These are phyloP conservation scores for Agonopterix arenella DNA, from an alignment of 2,888 invertebrate species.

Conservation along the genomic window DNA sequence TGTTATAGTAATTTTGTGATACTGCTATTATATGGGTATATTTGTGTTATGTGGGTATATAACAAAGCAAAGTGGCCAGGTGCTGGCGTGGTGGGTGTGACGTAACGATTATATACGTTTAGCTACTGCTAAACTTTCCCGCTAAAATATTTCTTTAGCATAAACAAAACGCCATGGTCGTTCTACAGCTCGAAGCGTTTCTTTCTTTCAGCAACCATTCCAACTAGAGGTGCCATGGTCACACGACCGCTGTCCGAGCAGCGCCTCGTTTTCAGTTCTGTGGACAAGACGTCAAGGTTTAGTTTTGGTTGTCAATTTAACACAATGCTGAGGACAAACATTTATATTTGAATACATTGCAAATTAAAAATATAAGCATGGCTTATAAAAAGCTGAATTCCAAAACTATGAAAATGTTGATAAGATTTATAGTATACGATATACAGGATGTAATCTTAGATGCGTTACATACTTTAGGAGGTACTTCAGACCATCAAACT, in stretches of 20 bases:
- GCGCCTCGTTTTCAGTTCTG: conserved; percentile 62
- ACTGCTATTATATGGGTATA: neutral
- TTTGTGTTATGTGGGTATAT: neutral
- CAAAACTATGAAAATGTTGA: no score
- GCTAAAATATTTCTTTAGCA: neutral
- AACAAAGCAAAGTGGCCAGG: conserved; percentile 48
- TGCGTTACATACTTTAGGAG: no score
- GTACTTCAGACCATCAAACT: no score
- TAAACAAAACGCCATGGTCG: neutral
- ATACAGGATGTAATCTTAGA: no score
- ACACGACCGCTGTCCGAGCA: conserved; percentile 54
- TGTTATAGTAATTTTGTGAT: conserved; percentile 6
- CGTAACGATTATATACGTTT: conserved; percentile 4
- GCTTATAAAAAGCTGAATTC: no score
- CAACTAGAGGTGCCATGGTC: conserved; percentile 77
- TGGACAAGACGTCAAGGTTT: neutral
- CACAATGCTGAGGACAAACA: no score
- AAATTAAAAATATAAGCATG: no score
- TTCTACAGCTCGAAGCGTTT: conserved; percentile 79
- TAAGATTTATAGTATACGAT: no score
- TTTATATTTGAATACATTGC: no score
- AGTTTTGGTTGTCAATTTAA: no score
- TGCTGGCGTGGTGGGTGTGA: conserved; percentile 63
- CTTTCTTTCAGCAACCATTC: conserved; percentile 85
- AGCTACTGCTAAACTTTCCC: neutral